phyloP scores from a whole-genome alignment of 2,113 vertebrate species.

The Meriones unguiculatus region DNA sequence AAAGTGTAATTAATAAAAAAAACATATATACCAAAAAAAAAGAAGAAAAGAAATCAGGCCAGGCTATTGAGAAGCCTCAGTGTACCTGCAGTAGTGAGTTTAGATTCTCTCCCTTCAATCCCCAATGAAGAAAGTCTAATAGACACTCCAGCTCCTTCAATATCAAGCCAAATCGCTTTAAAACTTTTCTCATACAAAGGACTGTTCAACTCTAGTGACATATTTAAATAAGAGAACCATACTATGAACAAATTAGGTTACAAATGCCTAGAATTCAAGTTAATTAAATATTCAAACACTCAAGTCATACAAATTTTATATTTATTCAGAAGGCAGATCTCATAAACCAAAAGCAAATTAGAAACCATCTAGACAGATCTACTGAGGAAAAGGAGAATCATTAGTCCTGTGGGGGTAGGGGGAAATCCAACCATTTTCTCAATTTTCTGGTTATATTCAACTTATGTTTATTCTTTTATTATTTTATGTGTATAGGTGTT shows the following conservation, averaged over 20 bases:
- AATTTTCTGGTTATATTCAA: slow-evolving; percentile 57
- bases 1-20: too few species aligned
- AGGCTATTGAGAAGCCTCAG: neutral
- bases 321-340: slow-evolving; percentile 58
- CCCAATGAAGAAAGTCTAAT: slow-evolving; percentile 35
- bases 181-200: slow-evolving; percentile 32
- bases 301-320: slow-evolving; percentile 54
- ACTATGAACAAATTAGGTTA: slow-evolving; percentile 37
- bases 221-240: slow-evolving; percentile 20
- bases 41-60: neutral
- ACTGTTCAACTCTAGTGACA: slow-evolving; percentile 20
- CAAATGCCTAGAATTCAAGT: slow-evolving; percentile 51
- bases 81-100: neutral
- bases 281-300: slow-evolving; percentile 62
- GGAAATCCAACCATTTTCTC: slow-evolving; percentile 37
- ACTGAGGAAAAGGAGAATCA: slow-evolving; percentile 46
- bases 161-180: neutral
- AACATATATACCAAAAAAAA: too few species aligned
- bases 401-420: slow-evolving; percentile 23
- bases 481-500: neutral
- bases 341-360: slow-evolving; percentile 62
- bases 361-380: slow-evolving; percentile 60
- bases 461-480: neutral
- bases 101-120: neutral
- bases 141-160: neutral